Evolutionary conservation across 2,888 invertebrate genomes (phyloP), one percentile per base, ranked within the genome.

Genomic region (Apantesis nais): DNA sequence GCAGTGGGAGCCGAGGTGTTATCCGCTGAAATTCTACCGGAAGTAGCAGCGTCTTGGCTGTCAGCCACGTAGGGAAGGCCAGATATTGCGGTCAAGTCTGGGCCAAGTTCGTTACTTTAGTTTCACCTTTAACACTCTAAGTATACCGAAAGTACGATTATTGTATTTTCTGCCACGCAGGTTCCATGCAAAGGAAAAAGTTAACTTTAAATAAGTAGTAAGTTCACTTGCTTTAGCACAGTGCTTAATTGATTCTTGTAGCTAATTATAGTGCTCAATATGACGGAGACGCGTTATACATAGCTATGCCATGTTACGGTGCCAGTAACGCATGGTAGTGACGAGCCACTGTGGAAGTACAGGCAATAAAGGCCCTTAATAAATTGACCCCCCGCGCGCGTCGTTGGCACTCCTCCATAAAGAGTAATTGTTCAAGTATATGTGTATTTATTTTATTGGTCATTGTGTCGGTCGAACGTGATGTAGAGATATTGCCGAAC

Each of bases 391-490:
- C 63, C 63, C 63, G 31, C 41, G 29, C 29, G n/a, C 63, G 4
- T 29, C 11, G 29, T 63, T 41, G 29, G 4, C 29, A 19, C 63
- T 31, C 44, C 12, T 44, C 44, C 67, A 48, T 52, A 52, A 62
- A 48, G 29, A 41, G 22, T 37, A 62, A 62, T 68, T 62, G 62
- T 39, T 48, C 19, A 2, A 9, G 8, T 25, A 44, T 41, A 41
- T 25, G 2, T 25, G 39, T 44, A 29, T 39, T 39, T 39, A 52
- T 68, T 68, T 68, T 68, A 68, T 68, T 37, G 37, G 22, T 39
- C 22, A 62, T 68, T 68, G 67, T 68, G 52, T 68, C 4, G 14
- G 16, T 29, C 52, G 25, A 22, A 61, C 61, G 61, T 61, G 16
- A 12, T 29, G 25, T 31, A 11, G 41, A 29, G 29, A 16, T 16